Evolutionary conservation across 2,113 vertebrate genomes (phyloP), one percentile per base, ranked within the genome.

Genomic region (Cranoglanis bouderius): DNA sequence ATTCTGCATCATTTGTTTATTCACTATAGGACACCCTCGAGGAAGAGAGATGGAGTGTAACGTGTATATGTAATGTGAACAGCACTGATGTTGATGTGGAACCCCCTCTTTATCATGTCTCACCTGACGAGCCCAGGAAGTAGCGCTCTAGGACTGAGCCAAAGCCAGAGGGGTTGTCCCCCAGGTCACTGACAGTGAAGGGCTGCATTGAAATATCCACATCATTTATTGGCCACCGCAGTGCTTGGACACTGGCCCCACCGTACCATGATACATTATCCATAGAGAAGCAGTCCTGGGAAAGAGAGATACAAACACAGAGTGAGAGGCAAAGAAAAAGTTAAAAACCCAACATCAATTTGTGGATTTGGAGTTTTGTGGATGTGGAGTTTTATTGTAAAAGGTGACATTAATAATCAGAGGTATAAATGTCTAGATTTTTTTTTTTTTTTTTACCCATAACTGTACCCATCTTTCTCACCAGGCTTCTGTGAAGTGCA

Each of bases 251-350:
- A 59, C 95, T 96, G 0, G 94, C 96, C 4, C 97, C 97, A 0
- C 97, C 97, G 0, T 97, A 98, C 97, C 97, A 98, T 40, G 97
- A 98, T 67, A 98, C 59, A 0, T 98, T 98, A 51, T 91, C 92
- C 97, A 98, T 98, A 88, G 97, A 98, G 92, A 98, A 97, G 89
- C 97, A 98, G 61, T 98, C 96, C 97, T 98, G 94, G 46, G 61
- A 91, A 32, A 90, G 6, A 26, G 40, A 51, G 40, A 85, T 32
- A 67, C n/a, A 49, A 24, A 70, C 2, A n/a, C 18, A 24, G 19
- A 61, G 16, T 57, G 4, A 82, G 53, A 82, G 18, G 53, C 14
- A 72, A 35, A 72, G 6, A 16, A 2, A 61, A 46, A 46, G 57
- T 40, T 63, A 63, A 43, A 65, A 61, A 26, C 78, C 18, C 32